Evolutionary conservation across 2,113 vertebrate genomes (phyloP).

Genomic region (Mastomys coucha): DNA sequence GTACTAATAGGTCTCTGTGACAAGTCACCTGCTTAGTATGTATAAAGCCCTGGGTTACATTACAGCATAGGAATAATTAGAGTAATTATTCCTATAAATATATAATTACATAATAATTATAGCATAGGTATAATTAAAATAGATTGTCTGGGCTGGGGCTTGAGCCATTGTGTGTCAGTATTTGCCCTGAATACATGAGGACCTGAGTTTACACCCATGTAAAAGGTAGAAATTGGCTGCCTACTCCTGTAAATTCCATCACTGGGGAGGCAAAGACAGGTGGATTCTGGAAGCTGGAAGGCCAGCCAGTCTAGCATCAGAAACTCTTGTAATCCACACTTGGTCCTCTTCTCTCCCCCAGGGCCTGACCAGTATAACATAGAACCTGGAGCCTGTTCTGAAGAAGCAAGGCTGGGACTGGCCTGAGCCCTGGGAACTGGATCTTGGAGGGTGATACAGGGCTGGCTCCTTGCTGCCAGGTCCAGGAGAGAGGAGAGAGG

Average conservation of each 20-base stretch:
- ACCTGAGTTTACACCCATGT: not conserved
- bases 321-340: not conserved
- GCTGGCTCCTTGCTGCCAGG: too few species aligned
- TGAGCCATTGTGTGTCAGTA: not conserved
- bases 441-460: constrained; percentile 88
- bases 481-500: too few species aligned
- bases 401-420: constrained; percentile 92
- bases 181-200: not conserved
- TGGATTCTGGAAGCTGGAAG: not conserved
- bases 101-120: too few species aligned
- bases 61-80: not conserved
- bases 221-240: not conserved
- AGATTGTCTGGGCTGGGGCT: not conserved
- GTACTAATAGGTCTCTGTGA: too few species aligned
- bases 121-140: not conserved
- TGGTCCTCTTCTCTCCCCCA: not conserved
- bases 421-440: constrained; percentile 91
- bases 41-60: not conserved
- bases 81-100: too few species aligned
- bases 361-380: constrained; percentile 90
- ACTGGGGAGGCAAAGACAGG: not conserved
- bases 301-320: not conserved
- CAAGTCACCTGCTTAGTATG: not conserved
- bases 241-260: not conserved
- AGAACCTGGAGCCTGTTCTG: constrained; percentile 88